phyloP scores from a whole-genome alignment of 2,797 vertebrate species.

The Sebastes minor region DNA sequence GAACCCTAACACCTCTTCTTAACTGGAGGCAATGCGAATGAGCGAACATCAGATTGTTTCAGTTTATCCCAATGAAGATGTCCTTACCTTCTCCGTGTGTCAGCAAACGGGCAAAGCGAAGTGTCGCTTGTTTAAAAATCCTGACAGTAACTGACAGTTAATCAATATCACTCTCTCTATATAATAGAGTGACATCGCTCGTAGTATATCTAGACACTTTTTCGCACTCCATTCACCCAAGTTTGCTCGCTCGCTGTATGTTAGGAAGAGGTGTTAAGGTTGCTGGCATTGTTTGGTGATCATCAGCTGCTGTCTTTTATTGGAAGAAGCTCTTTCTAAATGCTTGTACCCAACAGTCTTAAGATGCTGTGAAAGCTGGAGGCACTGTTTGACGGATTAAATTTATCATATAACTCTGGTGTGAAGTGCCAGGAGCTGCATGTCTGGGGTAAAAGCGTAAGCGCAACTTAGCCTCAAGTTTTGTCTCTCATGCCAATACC shows the following conservation, averaged over 20 bases:
- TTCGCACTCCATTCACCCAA: too few species aligned
- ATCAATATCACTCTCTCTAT: too few species aligned
- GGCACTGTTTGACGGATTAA: background rate
- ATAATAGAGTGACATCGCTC: too few species aligned
- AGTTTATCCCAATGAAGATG: too few species aligned
- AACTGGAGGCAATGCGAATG: too few species aligned
- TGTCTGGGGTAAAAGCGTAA: background rate
- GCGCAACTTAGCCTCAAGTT: background rate
- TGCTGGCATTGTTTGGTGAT: background rate
- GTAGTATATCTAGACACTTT: too few species aligned
- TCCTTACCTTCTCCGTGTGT: too few species aligned
- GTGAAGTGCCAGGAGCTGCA: background rate
- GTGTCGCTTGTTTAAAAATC: too few species aligned
- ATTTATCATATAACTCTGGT: background rate
- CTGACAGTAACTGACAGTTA: too few species aligned
- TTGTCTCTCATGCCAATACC: background rate
- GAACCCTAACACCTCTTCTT: background rate
- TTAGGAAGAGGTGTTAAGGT: background rate
- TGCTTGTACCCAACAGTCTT: background rate
- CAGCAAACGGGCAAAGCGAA: too few species aligned
- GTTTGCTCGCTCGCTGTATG: too few species aligned
- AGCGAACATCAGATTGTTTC: too few species aligned
- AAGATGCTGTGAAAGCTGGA: slow-evolving; percentile 4
- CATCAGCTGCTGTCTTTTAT: background rate
- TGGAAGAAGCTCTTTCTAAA: background rate